phyloP scores from a whole-genome alignment of 2,797 vertebrate genomes.

The Onychomys arenicola region DNA sequence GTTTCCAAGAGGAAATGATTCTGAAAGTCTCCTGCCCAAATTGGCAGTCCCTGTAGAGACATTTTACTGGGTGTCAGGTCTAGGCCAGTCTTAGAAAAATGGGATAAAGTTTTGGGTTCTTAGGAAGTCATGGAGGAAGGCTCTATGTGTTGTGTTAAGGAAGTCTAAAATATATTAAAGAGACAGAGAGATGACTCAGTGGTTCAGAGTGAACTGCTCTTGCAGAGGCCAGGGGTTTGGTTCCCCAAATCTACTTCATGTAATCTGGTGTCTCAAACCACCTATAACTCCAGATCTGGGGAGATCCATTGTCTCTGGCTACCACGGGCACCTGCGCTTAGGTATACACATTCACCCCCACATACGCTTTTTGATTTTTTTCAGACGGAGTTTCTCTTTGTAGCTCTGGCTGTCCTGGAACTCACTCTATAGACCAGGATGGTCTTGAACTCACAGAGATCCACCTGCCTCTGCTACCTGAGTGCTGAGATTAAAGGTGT shows the following conservation, averaged over 20 bases:
- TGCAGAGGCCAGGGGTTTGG: not conserved
- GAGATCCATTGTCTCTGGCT: not conserved
- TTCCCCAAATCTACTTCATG: not conserved
- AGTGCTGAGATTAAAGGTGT: not conserved
- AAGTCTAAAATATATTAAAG: not conserved
- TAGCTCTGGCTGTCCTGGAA: not conserved
- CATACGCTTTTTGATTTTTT: not conserved
- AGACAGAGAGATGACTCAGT: not conserved
- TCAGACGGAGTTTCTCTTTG: not conserved
- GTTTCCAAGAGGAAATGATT: not conserved
- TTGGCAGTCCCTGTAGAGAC: not conserved
- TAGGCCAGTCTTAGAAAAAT: not conserved
- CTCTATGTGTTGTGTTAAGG: not conserved
- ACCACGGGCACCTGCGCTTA: not conserved
- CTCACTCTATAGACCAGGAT: not conserved
- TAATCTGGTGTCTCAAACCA: not conserved
- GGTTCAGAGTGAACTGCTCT: not conserved
- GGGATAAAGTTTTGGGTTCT: not conserved
- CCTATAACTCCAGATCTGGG: not conserved
- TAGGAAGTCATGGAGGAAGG: not conserved
- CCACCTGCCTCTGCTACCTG: not conserved
- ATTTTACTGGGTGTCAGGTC: not conserved
- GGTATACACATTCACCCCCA: no score
- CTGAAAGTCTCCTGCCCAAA: not conserved
- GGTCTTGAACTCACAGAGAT: not conserved